phyloP scores from a whole-genome alignment of 35 echinoderm and acorn worm species.

The Ptychodera flava region DNA sequence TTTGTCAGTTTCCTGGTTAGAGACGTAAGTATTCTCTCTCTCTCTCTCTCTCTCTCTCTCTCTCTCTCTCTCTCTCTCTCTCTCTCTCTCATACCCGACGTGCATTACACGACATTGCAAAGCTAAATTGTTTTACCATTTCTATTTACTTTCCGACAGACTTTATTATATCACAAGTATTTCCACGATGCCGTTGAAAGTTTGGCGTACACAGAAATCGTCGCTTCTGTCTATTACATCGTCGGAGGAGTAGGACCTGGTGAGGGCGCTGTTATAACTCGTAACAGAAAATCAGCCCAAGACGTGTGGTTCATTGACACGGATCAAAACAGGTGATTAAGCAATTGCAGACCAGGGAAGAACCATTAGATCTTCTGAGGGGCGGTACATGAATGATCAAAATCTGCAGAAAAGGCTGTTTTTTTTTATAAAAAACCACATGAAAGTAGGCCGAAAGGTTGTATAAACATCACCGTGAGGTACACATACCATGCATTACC shows the following conservation, averaged over 20 bases:
- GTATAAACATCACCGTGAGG: too few species aligned
- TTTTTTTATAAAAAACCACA: too few species aligned
- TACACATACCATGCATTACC: too few species aligned
- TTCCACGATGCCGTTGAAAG: background rate
- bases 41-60: too few species aligned
- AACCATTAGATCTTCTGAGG: too few species aligned
- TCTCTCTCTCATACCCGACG: too few species aligned
- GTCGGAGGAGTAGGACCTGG: background rate
- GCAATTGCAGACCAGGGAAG: too few species aligned
- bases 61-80: too few species aligned
- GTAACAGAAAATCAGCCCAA: background rate
- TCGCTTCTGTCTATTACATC: background rate
- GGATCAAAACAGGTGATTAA: background rate
- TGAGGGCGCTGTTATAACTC: background rate
- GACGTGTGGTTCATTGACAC: background rate
- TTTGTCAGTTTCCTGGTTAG: constrained; percentile 61
- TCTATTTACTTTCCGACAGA: background rate
- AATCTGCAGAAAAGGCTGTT: too few species aligned
- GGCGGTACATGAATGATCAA: too few species aligned
- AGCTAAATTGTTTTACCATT: background rate
- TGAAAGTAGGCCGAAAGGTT: too few species aligned
- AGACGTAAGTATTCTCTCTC: constrained; percentile 71
- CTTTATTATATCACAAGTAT: background rate
- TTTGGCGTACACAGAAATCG: background rate
- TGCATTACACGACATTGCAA: background rate